Evolutionary conservation across 2,113 vertebrate genomes (phyloP), one percentile per base, ranked within the genome.

Genomic region (Scatophagus argus): DNA sequence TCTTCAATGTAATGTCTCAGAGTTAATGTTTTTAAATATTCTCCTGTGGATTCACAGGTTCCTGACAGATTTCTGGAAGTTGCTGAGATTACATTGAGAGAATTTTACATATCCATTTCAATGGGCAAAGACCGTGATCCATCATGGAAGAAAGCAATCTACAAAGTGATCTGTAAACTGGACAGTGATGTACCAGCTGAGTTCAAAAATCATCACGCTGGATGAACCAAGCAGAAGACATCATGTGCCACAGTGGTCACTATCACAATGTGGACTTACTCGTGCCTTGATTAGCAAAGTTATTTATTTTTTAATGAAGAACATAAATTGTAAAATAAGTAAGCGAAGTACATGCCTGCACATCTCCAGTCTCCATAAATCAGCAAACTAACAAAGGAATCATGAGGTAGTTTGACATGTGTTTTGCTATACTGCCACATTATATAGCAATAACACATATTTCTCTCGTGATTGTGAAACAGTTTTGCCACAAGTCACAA

Each of bases 141-240:
- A 6, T 97, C 97, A 69, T 98, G 97, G 97, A 98, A 98, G 93
- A 98, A 98, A 91, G 92, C 95, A 12, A 98, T 98, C 93, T 98
- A 98, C 92, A 98, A 98, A 92, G 95, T 97, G 17, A 98, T 98
- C 93, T 97, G 97, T 27, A 98, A 98, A 92, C 93, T 98, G 88
- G 97, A 98, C 93, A 94, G 94, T 17, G 94, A 96, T 8, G 93
- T 98, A 34, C 97, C 97, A 0, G 93, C 94, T 47, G 92, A 87
- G 49, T 96, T 98, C 91, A 97, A 94, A 88, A 67, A 29, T 27
- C 46, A 79, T 12, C 68, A 19, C 12, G 56, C 49, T 21, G 75
- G 43, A 75, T 84, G 59, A 63, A 16, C 21, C 19, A 34, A 27
- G 17, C 23, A 31, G 34, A 17, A n/a, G 44, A 43, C 55, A n/a